These are phyloP conservation scores for Agriopis aurantiaria DNA, from an alignment of 2,888 invertebrate genomes.

Conservation along the genomic window DNA sequence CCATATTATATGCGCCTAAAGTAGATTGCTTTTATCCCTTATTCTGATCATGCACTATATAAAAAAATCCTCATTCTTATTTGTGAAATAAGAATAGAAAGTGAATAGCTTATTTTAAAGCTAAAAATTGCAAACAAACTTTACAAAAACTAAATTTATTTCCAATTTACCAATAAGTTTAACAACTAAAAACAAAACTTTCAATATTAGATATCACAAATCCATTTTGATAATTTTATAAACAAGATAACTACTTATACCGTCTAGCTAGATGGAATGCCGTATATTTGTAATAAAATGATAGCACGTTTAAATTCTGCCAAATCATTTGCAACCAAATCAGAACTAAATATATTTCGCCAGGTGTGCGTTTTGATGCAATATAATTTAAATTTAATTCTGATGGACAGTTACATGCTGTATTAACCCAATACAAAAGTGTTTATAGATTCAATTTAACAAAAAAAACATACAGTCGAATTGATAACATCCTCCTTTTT, in stretches of 20 bases:
- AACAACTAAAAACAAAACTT: constrained; percentile 14
- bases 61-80: too few relatives aligned
- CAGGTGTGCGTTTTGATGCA: neutral
- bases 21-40: too few relatives aligned
- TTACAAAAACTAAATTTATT: constrained; percentile 25
- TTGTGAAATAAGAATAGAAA: neutral
- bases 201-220: constrained; percentile 27
- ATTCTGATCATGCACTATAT: too few relatives aligned
- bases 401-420: neutral
- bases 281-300: neutral
- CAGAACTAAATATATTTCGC: neutral
- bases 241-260: constrained; percentile 10
- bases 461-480: too few relatives aligned
- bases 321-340: neutral
- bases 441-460: neutral
- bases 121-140: neutral
- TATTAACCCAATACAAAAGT: constrained; percentile 3
- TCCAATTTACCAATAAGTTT: constrained; percentile 24
- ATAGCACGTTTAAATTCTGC: neutral
- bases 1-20: too few relatives aligned
- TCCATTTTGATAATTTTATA: constrained; percentile 17
- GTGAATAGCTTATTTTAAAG: neutral
- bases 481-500: too few relatives aligned
- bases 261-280: neutral
- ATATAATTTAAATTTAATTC: neutral